Base-by-base conservation (phyloP, 1,140 invertebrate genomes). In the Brachionus calyciflorus region DNA sequence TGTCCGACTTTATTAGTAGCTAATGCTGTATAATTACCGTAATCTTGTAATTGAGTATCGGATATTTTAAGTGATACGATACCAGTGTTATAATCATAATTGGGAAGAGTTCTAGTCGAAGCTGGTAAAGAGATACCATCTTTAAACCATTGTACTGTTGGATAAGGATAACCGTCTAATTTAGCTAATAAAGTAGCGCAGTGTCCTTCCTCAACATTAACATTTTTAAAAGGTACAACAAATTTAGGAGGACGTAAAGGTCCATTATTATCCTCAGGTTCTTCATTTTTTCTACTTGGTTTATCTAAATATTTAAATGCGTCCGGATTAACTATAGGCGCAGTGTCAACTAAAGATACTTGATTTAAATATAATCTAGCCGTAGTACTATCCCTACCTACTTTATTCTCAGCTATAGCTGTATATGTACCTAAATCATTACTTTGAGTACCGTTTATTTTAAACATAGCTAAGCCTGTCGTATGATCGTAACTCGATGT, bases 111-210 rank as follows among this genome's bases (percentile, higher is more conserved):
- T 51, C 49, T 26, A 26, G 76, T 26, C 37, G 57, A 69, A 5
- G 37, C 81, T 46, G 81, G 77, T 26, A 77, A n/a, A 21, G 19
- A 46, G 55, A 46, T 30, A 77, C 93, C 94, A 86, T 98, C 97
- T 70, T 97, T 89, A 21, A 95, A 88, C 96, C 96, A 98, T 89
- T 94, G 94, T 30, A 98, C 92, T 77, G 93, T 87, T 33, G 96
- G 95, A 82, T 91, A 89, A 55, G 96, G 96, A 85, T 93, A 91
- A 70, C 94, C 94, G 55, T 93, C 94, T 10, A 96, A 92, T 78
- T 93, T 90, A 80, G 92, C 93, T 81, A 93, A 92, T 88, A 96
- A 98, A 81, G 94, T 89, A 3, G 94, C 94, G 84, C 90, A 91
- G 83, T 96, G 93, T 30, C 95, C 94, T 86, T 98, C 95, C 81